Evolutionary conservation across 1,140 invertebrate species (phyloP).

Genomic region (Sinonovacula constricta): DNA sequence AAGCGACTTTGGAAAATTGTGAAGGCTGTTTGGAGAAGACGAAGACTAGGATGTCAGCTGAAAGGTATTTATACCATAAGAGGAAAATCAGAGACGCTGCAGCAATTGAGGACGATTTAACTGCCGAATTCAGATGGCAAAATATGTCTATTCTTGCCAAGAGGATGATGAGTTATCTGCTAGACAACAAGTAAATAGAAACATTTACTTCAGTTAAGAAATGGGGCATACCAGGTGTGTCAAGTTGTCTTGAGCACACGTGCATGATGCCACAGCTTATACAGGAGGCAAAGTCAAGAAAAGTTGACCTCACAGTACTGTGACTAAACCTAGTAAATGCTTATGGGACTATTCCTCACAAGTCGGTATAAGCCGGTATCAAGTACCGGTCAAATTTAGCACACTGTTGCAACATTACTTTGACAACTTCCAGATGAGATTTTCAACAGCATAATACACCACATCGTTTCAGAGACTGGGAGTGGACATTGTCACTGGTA

Average conservation of each 20-base stretch:
- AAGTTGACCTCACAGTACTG: conserved; percentile 21
- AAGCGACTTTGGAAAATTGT: not conserved
- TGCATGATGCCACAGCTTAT: conserved; percentile 12
- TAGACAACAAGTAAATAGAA: conserved; percentile 29
- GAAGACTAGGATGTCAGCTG: not conserved
- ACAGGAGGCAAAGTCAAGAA: conserved; percentile 17
- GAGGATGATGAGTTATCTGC: no score
- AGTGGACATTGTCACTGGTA: no score
- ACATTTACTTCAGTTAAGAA: conserved; percentile 41
- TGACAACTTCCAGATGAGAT: no score
- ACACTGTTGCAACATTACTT: no score
- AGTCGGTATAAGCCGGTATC: conserved; percentile 15
- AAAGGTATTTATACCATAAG: conserved; percentile 10
- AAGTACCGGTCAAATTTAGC: no score
- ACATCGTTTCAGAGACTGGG: conserved; percentile 37
- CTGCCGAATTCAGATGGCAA: conserved; percentile 2
- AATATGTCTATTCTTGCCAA: not conserved
- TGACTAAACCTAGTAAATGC: conserved; percentile 43
- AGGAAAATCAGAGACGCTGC: conserved; percentile 10
- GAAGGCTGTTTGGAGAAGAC: conserved; percentile 6
- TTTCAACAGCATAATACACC: conserved; percentile 28
- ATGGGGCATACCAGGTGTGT: no score
- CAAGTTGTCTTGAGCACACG: conserved; percentile 35
- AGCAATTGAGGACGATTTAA: conserved; percentile 9
- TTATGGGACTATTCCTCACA: conserved; percentile 21